A percentile compares a stretch with the other conserved stretches of the same genome.
Evolutionary conservation across 64 coral and sea anemone genomes (phyloP).

Genomic region (Montipora efflorescens): DNA sequence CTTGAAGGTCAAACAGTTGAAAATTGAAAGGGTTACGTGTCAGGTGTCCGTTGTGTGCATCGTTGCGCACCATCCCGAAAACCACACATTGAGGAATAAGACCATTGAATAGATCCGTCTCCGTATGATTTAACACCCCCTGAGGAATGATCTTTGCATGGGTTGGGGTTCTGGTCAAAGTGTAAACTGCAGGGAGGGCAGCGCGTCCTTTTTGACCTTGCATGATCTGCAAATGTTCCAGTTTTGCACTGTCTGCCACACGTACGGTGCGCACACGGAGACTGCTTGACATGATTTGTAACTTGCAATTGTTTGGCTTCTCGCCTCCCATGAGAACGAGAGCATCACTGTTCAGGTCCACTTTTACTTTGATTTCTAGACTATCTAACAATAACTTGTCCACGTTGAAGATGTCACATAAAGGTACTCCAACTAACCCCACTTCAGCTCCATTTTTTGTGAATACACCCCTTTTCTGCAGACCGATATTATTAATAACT

Average conservation of each 20-base stretch:
- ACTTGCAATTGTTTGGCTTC: neutral
- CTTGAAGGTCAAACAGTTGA: slow-evolving; percentile 2
- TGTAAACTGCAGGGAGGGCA: neutral
- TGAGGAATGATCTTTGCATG: neutral
- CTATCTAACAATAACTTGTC: slow-evolving; percentile 32
- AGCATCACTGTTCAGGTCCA: neutral
- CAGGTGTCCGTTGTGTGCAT: slow-evolving; percentile 3
- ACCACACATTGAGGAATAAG: slow-evolving; percentile 28
- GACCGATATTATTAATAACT: neutral
- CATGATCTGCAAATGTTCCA: neutral
- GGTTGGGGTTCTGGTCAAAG: neutral
- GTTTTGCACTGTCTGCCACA: slow-evolving; percentile 3
- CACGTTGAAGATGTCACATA: slow-evolving; percentile 57
- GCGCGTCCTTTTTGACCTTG: no score
- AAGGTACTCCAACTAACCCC: slow-evolving; percentile 15
- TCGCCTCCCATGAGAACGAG: neutral
- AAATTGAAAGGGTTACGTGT: slow-evolving; percentile 36
- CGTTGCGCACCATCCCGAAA: slow-evolving; percentile 9
- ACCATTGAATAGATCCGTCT: neutral
- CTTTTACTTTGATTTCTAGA: slow-evolving; percentile 6
- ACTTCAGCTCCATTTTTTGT: slow-evolving; percentile 17
- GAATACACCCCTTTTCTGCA: slow-evolving; percentile 12
- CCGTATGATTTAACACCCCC: neutral
- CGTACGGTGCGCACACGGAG: neutral
- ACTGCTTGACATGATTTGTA: neutral